Percentiles rank a stretch among this genome's conserved stretches.
Evolutionary conservation across 2,797 vertebrate species (phyloP).

Genomic region (Callimico goeldii): DNA sequence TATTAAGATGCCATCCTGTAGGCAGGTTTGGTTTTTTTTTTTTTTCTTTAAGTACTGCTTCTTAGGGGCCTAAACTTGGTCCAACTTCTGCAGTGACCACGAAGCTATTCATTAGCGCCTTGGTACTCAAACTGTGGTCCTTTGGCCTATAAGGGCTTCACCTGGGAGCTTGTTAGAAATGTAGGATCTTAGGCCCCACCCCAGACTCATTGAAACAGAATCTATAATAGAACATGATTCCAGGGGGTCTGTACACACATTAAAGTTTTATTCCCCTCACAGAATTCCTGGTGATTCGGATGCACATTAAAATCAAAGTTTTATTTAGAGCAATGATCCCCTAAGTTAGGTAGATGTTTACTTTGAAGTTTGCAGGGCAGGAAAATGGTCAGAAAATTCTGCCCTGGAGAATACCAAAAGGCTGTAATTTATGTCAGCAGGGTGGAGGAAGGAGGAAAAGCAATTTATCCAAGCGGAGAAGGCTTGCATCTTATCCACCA

Average conservation of each 20-base stretch:
- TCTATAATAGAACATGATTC: not conserved
- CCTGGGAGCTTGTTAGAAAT: not conserved
- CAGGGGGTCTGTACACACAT: not conserved
- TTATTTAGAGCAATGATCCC: slow-evolving; percentile 19
- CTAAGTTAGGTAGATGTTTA: slow-evolving; percentile 42
- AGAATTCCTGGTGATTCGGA: slow-evolving; percentile 6
- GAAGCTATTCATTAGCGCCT: not conserved
- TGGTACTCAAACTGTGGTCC: not conserved
- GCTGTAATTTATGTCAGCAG: slow-evolving; percentile 52
- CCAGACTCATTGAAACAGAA: not conserved
- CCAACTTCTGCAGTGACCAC: not conserved
- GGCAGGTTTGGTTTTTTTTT: not conserved
- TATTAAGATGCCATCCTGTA: slow-evolving; percentile 9
- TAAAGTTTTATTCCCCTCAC: not conserved
- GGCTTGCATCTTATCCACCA: not conserved
- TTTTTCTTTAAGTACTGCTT: not conserved
- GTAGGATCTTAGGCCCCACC: not conserved
- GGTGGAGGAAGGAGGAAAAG: slow-evolving; percentile 40
- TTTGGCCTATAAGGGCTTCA: not conserved
- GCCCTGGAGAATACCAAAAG: slow-evolving; percentile 39
- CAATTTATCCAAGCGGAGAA: slow-evolving; percentile 33
- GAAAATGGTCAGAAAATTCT: slow-evolving; percentile 61
- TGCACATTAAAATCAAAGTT: slow-evolving; percentile 47
- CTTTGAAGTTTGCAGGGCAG: slow-evolving; percentile 67
- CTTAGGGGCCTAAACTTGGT: not conserved